Evolutionary conservation across 23 tunicate genomes (phyloP).

Genomic region (Diplosoma virens): DNA sequence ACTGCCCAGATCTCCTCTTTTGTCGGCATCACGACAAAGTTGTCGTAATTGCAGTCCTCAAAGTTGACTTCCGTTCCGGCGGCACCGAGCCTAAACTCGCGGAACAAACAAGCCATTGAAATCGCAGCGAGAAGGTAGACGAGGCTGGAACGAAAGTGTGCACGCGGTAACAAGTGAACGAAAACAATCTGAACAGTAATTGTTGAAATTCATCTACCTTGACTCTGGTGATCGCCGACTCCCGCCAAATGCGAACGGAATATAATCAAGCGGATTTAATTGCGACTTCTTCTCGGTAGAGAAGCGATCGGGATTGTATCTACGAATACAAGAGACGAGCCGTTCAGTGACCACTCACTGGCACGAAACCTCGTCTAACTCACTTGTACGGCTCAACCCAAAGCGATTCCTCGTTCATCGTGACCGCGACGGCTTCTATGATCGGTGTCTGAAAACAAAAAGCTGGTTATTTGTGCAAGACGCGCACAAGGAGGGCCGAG

Average conservation of each 20-base stretch:
- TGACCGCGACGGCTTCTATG: constrained; percentile 59
- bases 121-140: constrained; percentile 69
- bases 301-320: constrained; percentile 65
- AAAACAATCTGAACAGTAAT: background rate
- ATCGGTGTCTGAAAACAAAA: constrained; percentile 62
- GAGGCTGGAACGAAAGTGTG: constrained; percentile 32
- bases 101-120: constrained; percentile 24
- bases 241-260: constrained; percentile 89
- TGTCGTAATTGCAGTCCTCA: constrained; percentile 47
- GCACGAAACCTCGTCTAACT: too few species aligned
- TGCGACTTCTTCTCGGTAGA: background rate
- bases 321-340: too few species aligned
- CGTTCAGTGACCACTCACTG: too few species aligned
- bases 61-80: constrained; percentile 27
- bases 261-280: constrained; percentile 45
- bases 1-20: constrained; percentile 77
- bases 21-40: constrained; percentile 62
- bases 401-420: constrained; percentile 42
- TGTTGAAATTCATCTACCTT: constrained; percentile 37
- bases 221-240: constrained; percentile 46
- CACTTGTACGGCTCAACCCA: constrained; percentile 54
- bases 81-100: constrained; percentile 23
- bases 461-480: too few species aligned
- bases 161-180: background rate
- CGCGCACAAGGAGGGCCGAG: too few species aligned